Percentiles rank a stretch among this genome's conserved stretches.
Evolutionary conservation across 2,797 vertebrate species (phyloP).

Genomic region (Galagoides demidoff): DNA sequence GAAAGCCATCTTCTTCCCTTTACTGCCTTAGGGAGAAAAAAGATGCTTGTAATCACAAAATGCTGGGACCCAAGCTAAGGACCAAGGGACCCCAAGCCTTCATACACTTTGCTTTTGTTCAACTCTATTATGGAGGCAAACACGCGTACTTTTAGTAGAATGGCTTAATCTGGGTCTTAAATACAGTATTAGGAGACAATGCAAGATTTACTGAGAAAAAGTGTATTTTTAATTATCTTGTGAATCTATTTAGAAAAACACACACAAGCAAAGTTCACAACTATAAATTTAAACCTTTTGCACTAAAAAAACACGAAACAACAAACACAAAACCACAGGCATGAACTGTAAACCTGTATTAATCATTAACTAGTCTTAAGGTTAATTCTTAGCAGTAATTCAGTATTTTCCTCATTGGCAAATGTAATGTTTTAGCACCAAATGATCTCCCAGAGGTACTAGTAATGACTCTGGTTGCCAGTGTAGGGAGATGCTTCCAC

Average conservation of each 20-base stretch:
- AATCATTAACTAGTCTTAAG: slow-evolving; percentile 81
- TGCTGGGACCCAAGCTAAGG: background rate
- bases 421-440: slow-evolving; percentile 89
- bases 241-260: slow-evolving; percentile 90
- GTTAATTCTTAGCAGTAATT: slow-evolving; percentile 86
- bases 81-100: background rate
- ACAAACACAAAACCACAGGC: slow-evolving; percentile 87
- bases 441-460: slow-evolving; percentile 86
- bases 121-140: background rate
- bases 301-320: slow-evolving; percentile 80
- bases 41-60: background rate
- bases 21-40: background rate
- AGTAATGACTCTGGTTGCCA: slow-evolving; percentile 80
- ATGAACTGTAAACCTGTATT: slow-evolving; percentile 88
- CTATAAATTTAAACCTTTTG: slow-evolving; percentile 89
- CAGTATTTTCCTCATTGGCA: slow-evolving; percentile 87
- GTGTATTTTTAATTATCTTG: slow-evolving; percentile 89
- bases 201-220: slow-evolving; percentile 87
- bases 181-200: slow-evolving; percentile 85
- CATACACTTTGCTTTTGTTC: background rate
- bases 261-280: slow-evolving; percentile 89
- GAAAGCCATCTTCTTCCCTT: background rate
- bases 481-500: slow-evolving; percentile 81
- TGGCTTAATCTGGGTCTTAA: slow-evolving; percentile 59
- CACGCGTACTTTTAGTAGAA: background rate